These are phyloP conservation scores for Paragorgia papillata DNA, from an alignment of 92 coral and sea anemone species.

Conservation along the genomic window DNA sequence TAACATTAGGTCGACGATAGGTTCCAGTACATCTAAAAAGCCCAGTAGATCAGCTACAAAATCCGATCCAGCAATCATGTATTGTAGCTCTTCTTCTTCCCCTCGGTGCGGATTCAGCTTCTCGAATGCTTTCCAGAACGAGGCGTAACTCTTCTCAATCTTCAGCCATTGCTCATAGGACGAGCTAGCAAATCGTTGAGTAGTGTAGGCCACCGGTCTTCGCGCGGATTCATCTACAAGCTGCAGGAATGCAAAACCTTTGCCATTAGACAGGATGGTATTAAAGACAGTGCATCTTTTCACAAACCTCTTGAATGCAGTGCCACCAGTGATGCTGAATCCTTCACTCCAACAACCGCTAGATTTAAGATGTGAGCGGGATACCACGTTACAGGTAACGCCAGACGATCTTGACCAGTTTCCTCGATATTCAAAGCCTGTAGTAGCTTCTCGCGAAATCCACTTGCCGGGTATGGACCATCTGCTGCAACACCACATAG, in stretches of 20 bases:
- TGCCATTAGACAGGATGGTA: slow-evolving; percentile 42
- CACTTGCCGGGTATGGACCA: slow-evolving; percentile 53
- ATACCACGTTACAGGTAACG: slow-evolving; percentile 52
- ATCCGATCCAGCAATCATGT: slow-evolving; percentile 44
- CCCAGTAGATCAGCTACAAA: slow-evolving; percentile 40
- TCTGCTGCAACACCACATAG: slow-evolving; percentile 53
- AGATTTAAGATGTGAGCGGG: slow-evolving; percentile 51
- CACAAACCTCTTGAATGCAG: slow-evolving; percentile 44
- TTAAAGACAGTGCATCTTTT: slow-evolving; percentile 39
- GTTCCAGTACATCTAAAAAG: no score
- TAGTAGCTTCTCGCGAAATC: slow-evolving; percentile 39
- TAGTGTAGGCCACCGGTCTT: slow-evolving; percentile 38
- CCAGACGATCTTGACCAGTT: slow-evolving; percentile 24
- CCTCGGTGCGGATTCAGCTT: slow-evolving; percentile 24
- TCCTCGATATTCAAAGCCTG: slow-evolving; percentile 34
- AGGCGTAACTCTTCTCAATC: slow-evolving; percentile 28
- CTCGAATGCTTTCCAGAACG: slow-evolving; percentile 46
- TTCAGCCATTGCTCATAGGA: slow-evolving; percentile 46
- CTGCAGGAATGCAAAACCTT: no score
- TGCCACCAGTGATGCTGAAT: slow-evolving; percentile 32
- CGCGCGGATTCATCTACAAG: slow-evolving; percentile 36
- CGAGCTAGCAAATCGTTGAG: slow-evolving; percentile 44
- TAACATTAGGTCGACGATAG: no score
- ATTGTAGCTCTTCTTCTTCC: slow-evolving; percentile 38
- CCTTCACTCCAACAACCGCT: slow-evolving; percentile 43